Base-by-base conservation (phyloP, 2,113 vertebrate species). In the Riparia riparia region DNA sequence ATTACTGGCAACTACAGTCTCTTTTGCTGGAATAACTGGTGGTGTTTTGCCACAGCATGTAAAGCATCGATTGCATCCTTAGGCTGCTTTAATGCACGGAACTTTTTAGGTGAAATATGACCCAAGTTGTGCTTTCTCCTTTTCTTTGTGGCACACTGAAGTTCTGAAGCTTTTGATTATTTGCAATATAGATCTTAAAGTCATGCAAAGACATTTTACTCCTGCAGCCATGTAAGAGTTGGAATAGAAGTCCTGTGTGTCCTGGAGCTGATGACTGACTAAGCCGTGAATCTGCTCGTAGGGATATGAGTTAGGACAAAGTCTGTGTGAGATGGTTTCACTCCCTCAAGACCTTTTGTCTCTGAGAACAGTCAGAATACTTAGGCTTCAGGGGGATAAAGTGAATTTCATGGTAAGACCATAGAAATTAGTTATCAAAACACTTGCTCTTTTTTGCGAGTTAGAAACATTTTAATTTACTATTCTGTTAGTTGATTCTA, bases 231-330 rank as follows among this genome's bases (percentile, higher is more conserved):
- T 2, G 8, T 42, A 28, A 31, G 32, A 64, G 21, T 15, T 81
- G 53, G 17, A 56, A 45, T 20, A 37, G 31, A 21, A 56, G 17
- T n/a, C 31, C 53, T 61, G 50, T 32, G 26, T 29, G 2, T 34
- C 51, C 51, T 86, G 71, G 51, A 49, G 29, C 42, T n/a, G 14
- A 49, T 18, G 18, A 5, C 42, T 34, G 51, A 14, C 13, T 51
- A 13, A 29, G 22, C 28, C 37, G 7, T 24, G 58, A 11, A 2
- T 15, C 72, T 63, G 29, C 72, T 89, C 29, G 1, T 2, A 7
- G 20, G 31, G 16, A 3, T 41, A 0, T 12, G 9, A 22, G 18
- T 29, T 20, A 3, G 69, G 28, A 10, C 37, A 17, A 34, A 19
- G 19, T 32, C 72, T 25, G 5, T 3, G 2, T 29, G 41, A 80